These are phyloP conservation scores for Alaudala cheleensis DNA, from an alignment of 2,113 vertebrate species.

Conservation along the genomic window DNA sequence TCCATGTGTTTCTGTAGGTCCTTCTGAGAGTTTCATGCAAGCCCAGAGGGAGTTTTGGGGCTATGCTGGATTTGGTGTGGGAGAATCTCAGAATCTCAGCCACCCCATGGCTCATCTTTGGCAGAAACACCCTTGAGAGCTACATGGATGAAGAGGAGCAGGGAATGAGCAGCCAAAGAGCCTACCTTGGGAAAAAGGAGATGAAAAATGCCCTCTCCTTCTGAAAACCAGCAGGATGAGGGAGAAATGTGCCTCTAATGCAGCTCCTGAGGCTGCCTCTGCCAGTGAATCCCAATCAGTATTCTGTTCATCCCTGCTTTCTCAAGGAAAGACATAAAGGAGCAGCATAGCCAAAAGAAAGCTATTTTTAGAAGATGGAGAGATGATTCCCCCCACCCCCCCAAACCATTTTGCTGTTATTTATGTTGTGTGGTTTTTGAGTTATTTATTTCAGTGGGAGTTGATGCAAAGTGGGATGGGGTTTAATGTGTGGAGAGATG, in stretches of 20 bases:
- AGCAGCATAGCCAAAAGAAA: slow-evolving; percentile 32
- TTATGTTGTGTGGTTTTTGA: slow-evolving; percentile 12
- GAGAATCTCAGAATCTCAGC: neutral
- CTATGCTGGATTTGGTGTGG: rapidly evolving
- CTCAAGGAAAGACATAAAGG: too few species aligned
- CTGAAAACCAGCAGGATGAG: too few species aligned
- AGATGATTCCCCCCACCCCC: neutral
- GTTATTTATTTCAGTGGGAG: slow-evolving; percentile 49
- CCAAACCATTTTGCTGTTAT: slow-evolving; percentile 31
- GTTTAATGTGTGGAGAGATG: slow-evolving; percentile 8
- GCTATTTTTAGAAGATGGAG: slow-evolving; percentile 42
- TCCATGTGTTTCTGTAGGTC: rapidly evolving
- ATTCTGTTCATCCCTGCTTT: too few species aligned
- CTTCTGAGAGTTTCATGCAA: neutral
- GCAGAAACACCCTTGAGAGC: neutral
- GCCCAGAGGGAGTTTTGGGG: neutral
- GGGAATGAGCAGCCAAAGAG: neutral
- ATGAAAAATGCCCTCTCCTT: too few species aligned
- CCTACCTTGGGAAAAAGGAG: neutral
- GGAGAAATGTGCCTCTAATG: too few species aligned
- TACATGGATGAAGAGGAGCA: neutral
- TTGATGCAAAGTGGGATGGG: slow-evolving; percentile 9
- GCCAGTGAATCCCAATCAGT: too few species aligned
- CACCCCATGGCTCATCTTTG: rapidly evolving
- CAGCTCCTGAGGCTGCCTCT: too few species aligned